Evolutionary conservation across 2,888 invertebrate species (phyloP).

Genomic region (Callyntrura sp.): DNA sequence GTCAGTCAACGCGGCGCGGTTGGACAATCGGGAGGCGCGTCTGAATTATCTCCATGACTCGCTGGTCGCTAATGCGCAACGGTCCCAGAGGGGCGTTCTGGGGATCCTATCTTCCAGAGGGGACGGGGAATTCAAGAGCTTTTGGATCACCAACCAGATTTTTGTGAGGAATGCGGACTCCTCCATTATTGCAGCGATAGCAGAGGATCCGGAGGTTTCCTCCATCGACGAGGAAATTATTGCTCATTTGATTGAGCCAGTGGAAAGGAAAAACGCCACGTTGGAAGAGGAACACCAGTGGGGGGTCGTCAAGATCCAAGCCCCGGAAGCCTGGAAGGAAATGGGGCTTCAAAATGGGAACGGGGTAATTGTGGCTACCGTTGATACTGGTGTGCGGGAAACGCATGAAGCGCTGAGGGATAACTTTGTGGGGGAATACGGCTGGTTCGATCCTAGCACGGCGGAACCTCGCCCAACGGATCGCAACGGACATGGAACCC

Average conservation of each 20-base stretch:
- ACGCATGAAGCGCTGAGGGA: slow-evolving; percentile 45
- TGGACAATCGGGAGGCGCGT: neutral
- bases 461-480: slow-evolving; percentile 43
- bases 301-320: slow-evolving; percentile 59
- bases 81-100: slow-evolving; percentile 42
- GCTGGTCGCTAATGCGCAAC: slow-evolving; percentile 28
- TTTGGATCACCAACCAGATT: slow-evolving; percentile 74
- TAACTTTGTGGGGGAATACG: slow-evolving; percentile 60
- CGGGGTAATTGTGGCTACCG: slow-evolving; percentile 50
- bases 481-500: slow-evolving; percentile 49
- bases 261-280: neutral
- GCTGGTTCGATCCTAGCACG: slow-evolving; percentile 63
- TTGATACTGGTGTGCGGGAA: slow-evolving; percentile 50
- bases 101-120: neutral
- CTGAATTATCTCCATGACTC: slow-evolving; percentile 25
- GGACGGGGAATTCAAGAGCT: slow-evolving; percentile 6
- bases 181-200: slow-evolving; percentile 29
- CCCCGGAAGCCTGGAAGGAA: slow-evolving; percentile 63
- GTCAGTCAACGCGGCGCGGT: slow-evolving; percentile 5
- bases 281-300: slow-evolving; percentile 18
- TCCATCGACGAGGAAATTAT: slow-evolving; percentile 61
- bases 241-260: slow-evolving; percentile 47
- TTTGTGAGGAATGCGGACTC: slow-evolving; percentile 53
- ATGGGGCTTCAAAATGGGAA: slow-evolving; percentile 31
- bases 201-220: neutral